Base-by-base conservation (phyloP, 2,888 invertebrate species). In the Lithodes maja region DNA sequence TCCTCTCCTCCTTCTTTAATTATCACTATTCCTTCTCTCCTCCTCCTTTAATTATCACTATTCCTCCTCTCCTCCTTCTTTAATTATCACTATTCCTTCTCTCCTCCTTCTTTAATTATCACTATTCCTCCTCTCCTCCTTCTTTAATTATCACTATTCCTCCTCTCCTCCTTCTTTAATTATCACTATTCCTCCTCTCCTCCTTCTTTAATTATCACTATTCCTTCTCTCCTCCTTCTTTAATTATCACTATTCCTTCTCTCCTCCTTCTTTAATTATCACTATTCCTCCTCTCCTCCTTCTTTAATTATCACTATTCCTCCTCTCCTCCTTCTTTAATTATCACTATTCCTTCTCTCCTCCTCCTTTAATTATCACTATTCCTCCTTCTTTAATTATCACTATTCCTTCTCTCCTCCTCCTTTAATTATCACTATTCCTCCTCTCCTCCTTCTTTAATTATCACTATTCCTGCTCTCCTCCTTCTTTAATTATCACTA, bases 281-380 rank as follows among this genome's bases (percentile, higher is more conserved):
- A 15, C 74, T 15, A 3, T 74, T 74, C n/a, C 17, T 1, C 1
- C 17, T 3, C 17, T 17, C n/a, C n/a, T 17, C 17, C 1, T n/a
- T 1, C 33, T 33, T 33, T 33, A 33, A n/a, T 33, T 33, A 33
- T 33, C 33, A 33, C 33, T 33, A 33, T 17, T 74, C 74, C 17
- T 74, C n/a, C 17, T 3, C n/a, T 74, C 74, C n/a, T n/a, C n/a
- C n/a, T n/a, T n/a, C 17, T 17, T 74, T 17, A 1, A n/a, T 17
- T 5, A 15, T n/a, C n/a, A 50, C 12, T 53, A 15, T 80, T 53
- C 9, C 80, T 3, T 80, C 71, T 79, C 54, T 69, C 54, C 85
- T 69, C 69, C 52, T 50, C n/a, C n/a, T n/a, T 50, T 82, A n/a
- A n/a, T 49, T 54, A 61, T 82, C 83, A 12, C 71, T 69, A 12